Evolutionary conservation across 2,888 invertebrate genomes (phyloP), one percentile per base, ranked within the genome.

Genomic region (Synergus gifuensis): DNA sequence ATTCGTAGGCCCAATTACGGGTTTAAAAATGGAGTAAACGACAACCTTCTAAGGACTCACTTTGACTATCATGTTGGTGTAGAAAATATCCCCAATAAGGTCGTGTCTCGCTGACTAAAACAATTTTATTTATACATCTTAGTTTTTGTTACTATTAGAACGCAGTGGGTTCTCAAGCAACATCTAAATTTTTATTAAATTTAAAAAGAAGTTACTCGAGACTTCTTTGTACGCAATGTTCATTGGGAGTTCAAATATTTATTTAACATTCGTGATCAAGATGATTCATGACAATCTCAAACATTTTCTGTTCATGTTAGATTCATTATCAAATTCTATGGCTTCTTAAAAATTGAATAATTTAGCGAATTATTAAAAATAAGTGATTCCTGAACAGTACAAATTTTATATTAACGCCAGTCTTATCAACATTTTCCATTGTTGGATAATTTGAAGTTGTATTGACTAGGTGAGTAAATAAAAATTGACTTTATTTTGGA

Each of bases 1-100:
- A 89, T 86, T 85, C 67, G 60, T 76, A 67, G 77, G 77, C 73
- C 80, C 62, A 8, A 22, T 28, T 18, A 49, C 42, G 28, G 76
- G 54, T 77, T n/a, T 77, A 16, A 14, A 77, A 46, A 54, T 77
- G 54, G 62, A 36, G 76, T 64, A 79, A 76, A 64, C 58, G 66
- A 36, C 78, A 78, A 79, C 78, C 77, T 79, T 76, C n/a, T 18
- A 60, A 69, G 69, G 79, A 49, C 76, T 63, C 14, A 63, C 60
- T 46, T 44, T 54, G 44, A 22, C 69, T 64, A 40, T 64, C 64
- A n/a, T 4, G n/a, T 42, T 16, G 64, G 64, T 64, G 40, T n/a
- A n/a, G 42, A 0, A 60, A 64, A 64, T 40, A n/a, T 64, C 64
- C 22, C 36, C 16, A 40, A 16, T 63, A 36, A 22, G 64, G 64